phyloP scores from a whole-genome alignment of 64 coral and sea anemone genomes.

The Astreopora myriophthalma region DNA sequence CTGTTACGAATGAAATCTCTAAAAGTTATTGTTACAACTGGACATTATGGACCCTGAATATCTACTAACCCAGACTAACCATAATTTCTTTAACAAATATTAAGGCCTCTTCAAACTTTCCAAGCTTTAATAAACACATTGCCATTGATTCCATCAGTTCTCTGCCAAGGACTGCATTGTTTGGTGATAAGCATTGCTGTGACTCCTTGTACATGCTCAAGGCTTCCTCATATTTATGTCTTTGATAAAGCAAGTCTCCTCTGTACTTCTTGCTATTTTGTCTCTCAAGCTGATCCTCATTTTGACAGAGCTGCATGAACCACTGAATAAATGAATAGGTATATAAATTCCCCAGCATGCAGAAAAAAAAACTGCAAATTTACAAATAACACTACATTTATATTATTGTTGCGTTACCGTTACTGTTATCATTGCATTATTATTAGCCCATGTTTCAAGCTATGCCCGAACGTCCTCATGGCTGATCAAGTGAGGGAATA shows the following conservation, averaged over 20 bases:
- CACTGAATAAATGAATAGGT: slow-evolving; percentile 70
- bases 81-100: slow-evolving; percentile 19
- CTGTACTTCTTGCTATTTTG: slow-evolving; percentile 70
- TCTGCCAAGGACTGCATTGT: slow-evolving; percentile 51
- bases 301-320: slow-evolving; percentile 1
- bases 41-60: too few species aligned
- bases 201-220: slow-evolving; percentile 44
- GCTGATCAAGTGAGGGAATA: too few species aligned
- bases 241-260: slow-evolving; percentile 70
- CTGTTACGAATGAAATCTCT: too few species aligned
- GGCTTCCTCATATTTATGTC: slow-evolving; percentile 25
- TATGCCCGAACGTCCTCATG: too few species aligned
- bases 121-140: slow-evolving; percentile 70
- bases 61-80: neutral
- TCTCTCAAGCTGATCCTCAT: slow-evolving; percentile 60
- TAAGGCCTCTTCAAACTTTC: slow-evolving; percentile 66
- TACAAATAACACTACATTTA: too few species aligned
- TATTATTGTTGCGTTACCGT: too few species aligned
- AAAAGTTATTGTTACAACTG: too few species aligned
- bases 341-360: too few species aligned
- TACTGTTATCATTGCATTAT: too few species aligned
- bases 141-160: slow-evolving; percentile 77
- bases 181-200: slow-evolving; percentile 1
- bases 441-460: too few species aligned
- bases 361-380: too few species aligned